Conservation (phyloP, 2,113 vertebrate genomes). For the Oreotrochilus melanogaster region DNA sequence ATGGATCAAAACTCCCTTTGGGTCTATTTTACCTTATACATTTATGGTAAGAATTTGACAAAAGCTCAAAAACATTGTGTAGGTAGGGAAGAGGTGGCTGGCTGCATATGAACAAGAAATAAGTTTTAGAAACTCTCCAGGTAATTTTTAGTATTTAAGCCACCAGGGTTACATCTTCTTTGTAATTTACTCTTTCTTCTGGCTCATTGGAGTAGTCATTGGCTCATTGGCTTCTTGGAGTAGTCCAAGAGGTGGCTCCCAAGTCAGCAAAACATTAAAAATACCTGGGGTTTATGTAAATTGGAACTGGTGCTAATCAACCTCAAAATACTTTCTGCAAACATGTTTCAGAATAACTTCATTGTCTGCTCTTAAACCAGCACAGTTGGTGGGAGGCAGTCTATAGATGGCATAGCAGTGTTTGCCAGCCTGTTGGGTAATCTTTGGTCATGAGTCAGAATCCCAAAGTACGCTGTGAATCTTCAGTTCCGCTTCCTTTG, state of each 20-base stretch:
- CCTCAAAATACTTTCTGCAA: not conserved
- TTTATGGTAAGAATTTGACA: not conserved
- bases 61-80: not conserved
- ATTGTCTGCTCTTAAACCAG: not conserved
- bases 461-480: not conserved
- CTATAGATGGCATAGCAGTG: accelerated
- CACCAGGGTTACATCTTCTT: accelerated
- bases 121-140: not conserved
- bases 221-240: no score
- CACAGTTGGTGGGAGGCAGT: not conserved
- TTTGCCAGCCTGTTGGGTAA: not conserved
- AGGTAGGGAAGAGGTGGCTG: not conserved
- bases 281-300: not conserved
- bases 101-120: not conserved
- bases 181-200: not conserved
- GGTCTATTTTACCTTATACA: not conserved
- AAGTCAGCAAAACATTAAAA: not conserved
- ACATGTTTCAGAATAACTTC: not conserved
- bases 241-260: not conserved
- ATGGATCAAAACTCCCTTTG: not conserved
- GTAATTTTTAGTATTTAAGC: not conserved
- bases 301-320: accelerated
- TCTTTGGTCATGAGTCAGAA: not conserved
- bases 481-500: not conserved
- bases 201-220: no score